phyloP scores from a whole-genome alignment of 2,113 vertebrate species.

The Chloropsis cyanopogon region DNA sequence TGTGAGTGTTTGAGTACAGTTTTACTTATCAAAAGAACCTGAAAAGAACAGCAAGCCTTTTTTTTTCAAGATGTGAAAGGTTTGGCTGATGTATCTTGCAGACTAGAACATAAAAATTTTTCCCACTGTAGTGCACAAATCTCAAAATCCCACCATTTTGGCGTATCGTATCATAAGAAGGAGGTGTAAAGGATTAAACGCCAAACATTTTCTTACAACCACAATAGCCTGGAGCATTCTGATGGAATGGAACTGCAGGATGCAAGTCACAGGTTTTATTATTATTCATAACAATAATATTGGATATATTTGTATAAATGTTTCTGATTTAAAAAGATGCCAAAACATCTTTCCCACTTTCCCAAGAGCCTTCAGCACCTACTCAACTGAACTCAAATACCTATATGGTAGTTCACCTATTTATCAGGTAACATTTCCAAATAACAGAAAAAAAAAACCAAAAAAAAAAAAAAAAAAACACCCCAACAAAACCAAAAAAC shows the following conservation, averaged over 20 bases:
- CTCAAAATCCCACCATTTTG: not conserved
- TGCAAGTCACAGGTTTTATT: not conserved
- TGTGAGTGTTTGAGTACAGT: not conserved
- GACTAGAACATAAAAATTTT: not conserved
- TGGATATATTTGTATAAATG: not conserved
- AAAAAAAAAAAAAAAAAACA: no score
- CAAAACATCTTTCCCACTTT: not conserved
- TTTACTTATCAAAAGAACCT: not conserved
- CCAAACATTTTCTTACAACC: not conserved
- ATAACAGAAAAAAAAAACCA: not conserved
- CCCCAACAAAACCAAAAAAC: no score
- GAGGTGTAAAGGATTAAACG: not conserved
- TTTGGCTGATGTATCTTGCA: not conserved
- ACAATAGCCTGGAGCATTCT: not conserved
- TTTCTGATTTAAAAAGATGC: not conserved
- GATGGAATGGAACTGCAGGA: not conserved
- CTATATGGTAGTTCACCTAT: not conserved
- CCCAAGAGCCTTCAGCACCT: not conserved
- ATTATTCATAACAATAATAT: not conserved
- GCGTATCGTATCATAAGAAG: not conserved
- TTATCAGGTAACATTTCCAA: not conserved
- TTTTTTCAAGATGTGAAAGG: not conserved
- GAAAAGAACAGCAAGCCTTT: not conserved
- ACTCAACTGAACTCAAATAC: not conserved
- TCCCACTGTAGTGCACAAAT: not conserved